Base-by-base conservation (phyloP, 2,888 invertebrate genomes). In the Drosophila maculinotata region DNA sequence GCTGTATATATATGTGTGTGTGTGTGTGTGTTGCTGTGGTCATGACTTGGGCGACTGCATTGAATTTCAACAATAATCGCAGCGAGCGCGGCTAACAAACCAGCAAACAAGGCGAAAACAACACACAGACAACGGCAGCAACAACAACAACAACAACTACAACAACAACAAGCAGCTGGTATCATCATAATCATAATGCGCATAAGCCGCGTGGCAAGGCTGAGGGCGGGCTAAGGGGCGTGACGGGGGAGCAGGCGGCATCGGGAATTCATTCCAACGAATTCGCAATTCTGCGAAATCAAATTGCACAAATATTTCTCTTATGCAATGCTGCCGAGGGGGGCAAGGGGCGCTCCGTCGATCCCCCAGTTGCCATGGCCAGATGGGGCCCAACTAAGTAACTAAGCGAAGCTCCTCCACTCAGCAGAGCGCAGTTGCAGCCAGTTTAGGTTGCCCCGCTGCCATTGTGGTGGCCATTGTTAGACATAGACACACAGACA, bases 221-320 rank as follows among this genome's bases (percentile, higher is more conserved):
- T 62, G 39, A 58, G 31, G 56, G 28, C 39, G 56, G 53, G 12
- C 25, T n/a, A 41, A 44, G 48, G 54, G 70, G 49, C 52, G 60
- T 51, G 36, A 7, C 23, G 33, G 30, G 25, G 17, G 17, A 39
- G 17, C 38, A 12, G 30, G 65, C 14, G 51, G 28, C 49, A 51
- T 48, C 59, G 79, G 84, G 71, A 79, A 79, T 83, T 76, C 83
- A 89, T 89, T 89, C 89, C 90, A 88, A 71, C 79, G 89, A 89
- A 89, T 89, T 88, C 88, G 77, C 86, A 89, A 89, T 89, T 89
- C 89, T 87, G 74, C 89, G 89, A 89, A 89, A 84, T 84, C 82
- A 84, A 84, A 84, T 84, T 84, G 83, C 83, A 84, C 82, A 84
- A 84, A 84, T 84, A 87, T 84, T 84, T 87, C 85, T 76, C 69